phyloP scores from a whole-genome alignment of 1,140 invertebrate genomes.

The Sitodiplosis mosellana region DNA sequence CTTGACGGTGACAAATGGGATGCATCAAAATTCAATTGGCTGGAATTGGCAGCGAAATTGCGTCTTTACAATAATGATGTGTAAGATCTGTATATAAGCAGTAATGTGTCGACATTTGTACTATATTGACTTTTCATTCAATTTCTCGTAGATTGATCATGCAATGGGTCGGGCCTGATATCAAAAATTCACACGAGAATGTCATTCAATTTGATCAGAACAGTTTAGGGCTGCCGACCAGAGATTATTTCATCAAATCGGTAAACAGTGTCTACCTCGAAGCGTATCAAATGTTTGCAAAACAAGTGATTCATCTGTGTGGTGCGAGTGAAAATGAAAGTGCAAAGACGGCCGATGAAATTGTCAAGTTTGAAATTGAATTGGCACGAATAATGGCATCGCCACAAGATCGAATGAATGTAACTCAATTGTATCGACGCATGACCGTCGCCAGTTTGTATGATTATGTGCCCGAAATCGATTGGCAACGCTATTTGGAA shows the following conservation, averaged over 20 bases:
- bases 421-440: constrained; percentile 58
- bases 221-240: constrained; percentile 63
- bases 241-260: constrained; percentile 65
- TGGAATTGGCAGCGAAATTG: constrained; percentile 53
- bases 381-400: constrained; percentile 50
- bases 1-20: constrained; percentile 39
- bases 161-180: constrained; percentile 73
- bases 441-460: constrained; percentile 54
- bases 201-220: constrained; percentile 81
- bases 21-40: constrained; percentile 46
- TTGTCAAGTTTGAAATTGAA: constrained; percentile 67
- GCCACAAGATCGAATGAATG: constrained; percentile 61
- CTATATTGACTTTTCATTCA: too few relatives aligned
- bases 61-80: constrained; percentile 66
- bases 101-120: too few relatives aligned
- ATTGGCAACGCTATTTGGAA: constrained; percentile 56
- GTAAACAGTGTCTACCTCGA: constrained; percentile 47
- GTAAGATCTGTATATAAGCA: too few relatives aligned
- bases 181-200: constrained; percentile 71
- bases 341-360: constrained; percentile 41
- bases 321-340: constrained; percentile 41
- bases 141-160: too few relatives aligned
- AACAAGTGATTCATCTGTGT: constrained; percentile 44
- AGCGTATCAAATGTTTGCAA: constrained; percentile 62
- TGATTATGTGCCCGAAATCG: constrained; percentile 47